Conservation (phyloP, 2,888 invertebrate genomes). For the Hypsopygia costalis region DNA sequence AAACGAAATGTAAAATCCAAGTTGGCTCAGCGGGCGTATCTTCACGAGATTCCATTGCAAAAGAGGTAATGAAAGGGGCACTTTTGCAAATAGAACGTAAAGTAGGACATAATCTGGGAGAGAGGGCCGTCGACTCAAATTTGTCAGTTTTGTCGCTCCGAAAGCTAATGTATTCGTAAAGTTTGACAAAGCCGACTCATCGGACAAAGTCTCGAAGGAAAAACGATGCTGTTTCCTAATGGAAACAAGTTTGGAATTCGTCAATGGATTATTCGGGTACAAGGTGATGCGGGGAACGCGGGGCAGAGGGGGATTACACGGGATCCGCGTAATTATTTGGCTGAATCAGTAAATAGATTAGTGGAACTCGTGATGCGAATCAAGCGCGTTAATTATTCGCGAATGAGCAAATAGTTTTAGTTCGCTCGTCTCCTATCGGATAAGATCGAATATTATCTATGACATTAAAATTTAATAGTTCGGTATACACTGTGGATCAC, state of each 20-base stretch:
- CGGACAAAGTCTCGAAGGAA: conserved; percentile 48
- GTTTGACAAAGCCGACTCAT: conserved; percentile 62
- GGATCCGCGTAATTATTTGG: conserved; percentile 38
- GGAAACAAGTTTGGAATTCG: conserved; percentile 61
- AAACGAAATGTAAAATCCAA: conserved; percentile 21
- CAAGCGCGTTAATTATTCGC: conserved; percentile 8
- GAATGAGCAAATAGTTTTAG: conserved; percentile 1
- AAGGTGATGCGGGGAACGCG: conserved; percentile 21
- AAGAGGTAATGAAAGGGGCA: conserved; percentile 23
- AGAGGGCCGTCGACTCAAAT: conserved; percentile 49
- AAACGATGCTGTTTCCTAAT: conserved; percentile 50
- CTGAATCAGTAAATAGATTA: conserved; percentile 39
- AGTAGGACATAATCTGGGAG: conserved; percentile 15
- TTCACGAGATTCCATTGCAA: conserved; percentile 6
- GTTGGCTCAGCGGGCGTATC: conserved; percentile 17
- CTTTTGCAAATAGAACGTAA: conserved; percentile 8
- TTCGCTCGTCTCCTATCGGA: conserved; percentile 2
- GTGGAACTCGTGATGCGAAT: conserved; percentile 27
- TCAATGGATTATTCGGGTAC: conserved; percentile 47
- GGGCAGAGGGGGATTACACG: conserved; percentile 22
- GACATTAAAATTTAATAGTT: no score
- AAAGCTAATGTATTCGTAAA: conserved; percentile 71
- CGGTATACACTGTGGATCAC: no score
- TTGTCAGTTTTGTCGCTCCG: conserved; percentile 61
- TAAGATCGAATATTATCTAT: no score